A percentile compares a stretch with the other conserved stretches of the same genome.
Evolutionary conservation across 2,888 invertebrate species (phyloP).

Genomic region (Rhaphigaster nebulosa): DNA sequence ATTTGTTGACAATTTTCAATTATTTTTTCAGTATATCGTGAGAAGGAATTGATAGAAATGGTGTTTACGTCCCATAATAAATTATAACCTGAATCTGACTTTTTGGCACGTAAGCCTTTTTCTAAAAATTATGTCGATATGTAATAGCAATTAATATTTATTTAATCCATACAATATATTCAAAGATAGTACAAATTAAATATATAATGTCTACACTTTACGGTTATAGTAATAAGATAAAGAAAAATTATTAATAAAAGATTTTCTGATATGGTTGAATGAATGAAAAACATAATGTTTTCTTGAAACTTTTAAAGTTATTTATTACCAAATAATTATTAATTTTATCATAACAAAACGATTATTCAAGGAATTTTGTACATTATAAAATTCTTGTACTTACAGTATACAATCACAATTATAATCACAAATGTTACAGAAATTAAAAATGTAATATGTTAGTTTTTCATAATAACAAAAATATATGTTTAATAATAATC

Average conservation of each 20-base stretch:
- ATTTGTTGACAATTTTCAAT: too few relatives aligned
- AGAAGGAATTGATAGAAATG: too few relatives aligned
- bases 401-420: neutral
- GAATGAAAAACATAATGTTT: neutral
- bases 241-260: neutral
- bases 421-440: neutral
- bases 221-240: neutral
- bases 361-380: neutral
- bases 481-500: neutral
- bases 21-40: too few relatives aligned
- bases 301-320: neutral
- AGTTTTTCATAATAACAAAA: neutral
- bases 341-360: neutral
- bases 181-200: neutral
- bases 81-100: too few relatives aligned
- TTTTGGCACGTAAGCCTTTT: too few relatives aligned
- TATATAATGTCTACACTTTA: neutral
- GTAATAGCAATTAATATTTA: too few relatives aligned
- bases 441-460: neutral
- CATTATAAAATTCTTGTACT: conserved; percentile 15
- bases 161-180: neutral
- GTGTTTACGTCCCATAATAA: too few relatives aligned
- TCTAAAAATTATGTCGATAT: too few relatives aligned
- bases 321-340: conserved; percentile 2
- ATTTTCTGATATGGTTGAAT: neutral